Base-by-base conservation (phyloP, 2,797 vertebrate genomes). In the Molossus alvarezi region DNA sequence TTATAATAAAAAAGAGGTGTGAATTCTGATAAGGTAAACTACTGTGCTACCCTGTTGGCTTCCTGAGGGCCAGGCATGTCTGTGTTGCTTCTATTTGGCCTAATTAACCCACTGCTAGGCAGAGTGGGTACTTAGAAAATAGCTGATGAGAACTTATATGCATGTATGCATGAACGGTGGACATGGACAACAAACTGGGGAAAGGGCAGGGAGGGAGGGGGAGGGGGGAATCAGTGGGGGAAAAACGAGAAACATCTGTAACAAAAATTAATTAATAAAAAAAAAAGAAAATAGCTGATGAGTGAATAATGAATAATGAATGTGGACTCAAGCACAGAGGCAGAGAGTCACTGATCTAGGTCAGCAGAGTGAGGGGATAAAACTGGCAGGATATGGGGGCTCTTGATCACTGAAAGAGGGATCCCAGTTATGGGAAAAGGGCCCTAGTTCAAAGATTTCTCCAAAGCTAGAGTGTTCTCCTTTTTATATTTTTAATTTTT, bases 91-190 rank as follows among this genome's bases (percentile, higher is more conserved):
- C 72, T 18, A 72, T 87, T 95, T 90, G 89, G 55, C 86, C 67
- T 96, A 90, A 81, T 93, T 90, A 94, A 92, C 73, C 48, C 37
- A 90, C 69, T 27, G 18, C n/a, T 67, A 75, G 67, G 69, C n/a
- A 88, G 93, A 96, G 86, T 86, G 82, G n/a, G 89, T 91, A 69
- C 85, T 91, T 77, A 92, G 93, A 92, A 93, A 95, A 83, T n/a
- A 86, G 76, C 23, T 9, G 62, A 80, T 1, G 37, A 85, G 60
- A 33, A 33, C 33, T 33, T 33, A 33, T 33, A 33, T 33, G 33
- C 33, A 33, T 33, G 33, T 33, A 33, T 33, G 33, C 33, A 33
- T 33, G 33, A 33, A 33, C 33, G 3, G 33, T 33, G 33, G 33
- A 33, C 33, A 33, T 33, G 33, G 33, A 33, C 33, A 33, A 33